phyloP scores from a whole-genome alignment of 64 coral and sea anemone genomes.

The Astreopora myriophthalma region DNA sequence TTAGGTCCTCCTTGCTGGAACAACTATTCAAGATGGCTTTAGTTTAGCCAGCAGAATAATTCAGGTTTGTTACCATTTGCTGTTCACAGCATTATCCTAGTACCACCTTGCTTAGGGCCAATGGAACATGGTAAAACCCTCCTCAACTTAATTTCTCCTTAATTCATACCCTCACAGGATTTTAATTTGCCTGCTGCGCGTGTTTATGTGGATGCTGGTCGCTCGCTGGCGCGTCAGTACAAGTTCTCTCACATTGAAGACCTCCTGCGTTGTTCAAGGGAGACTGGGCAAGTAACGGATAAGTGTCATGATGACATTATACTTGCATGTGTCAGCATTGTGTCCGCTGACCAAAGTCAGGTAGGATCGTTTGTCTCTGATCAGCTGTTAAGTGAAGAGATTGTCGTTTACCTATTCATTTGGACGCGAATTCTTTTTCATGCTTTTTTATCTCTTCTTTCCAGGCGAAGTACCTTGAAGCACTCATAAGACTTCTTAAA shows the following conservation, averaged over 20 bases:
- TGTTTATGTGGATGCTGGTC: slow-evolving; percentile 86
- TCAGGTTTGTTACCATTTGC: slow-evolving; percentile 64
- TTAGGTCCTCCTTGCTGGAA: slow-evolving; percentile 85
- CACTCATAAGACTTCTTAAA: slow-evolving; percentile 83
- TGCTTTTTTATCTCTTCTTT: not conserved
- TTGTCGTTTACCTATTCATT: not conserved
- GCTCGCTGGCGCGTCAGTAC: slow-evolving; percentile 90
- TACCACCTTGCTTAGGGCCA: not conserved
- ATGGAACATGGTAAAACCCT: not conserved
- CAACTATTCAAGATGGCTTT: slow-evolving; percentile 86
- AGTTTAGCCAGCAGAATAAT: slow-evolving; percentile 90
- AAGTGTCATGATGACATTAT: slow-evolving; percentile 96
- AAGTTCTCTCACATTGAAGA: slow-evolving; percentile 88
- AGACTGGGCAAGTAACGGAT: slow-evolving; percentile 84
- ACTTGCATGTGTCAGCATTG: slow-evolving; percentile 83
- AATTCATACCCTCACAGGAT: slow-evolving; percentile 51
- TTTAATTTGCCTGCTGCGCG: slow-evolving; percentile 85
- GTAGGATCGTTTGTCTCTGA: slow-evolving; percentile 6
- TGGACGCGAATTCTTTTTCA: not conserved
- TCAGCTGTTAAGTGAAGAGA: not conserved
- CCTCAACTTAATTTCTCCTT: not conserved
- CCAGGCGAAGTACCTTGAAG: slow-evolving; percentile 90
- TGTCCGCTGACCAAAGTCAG: slow-evolving; percentile 90
- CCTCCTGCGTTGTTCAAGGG: slow-evolving; percentile 71
- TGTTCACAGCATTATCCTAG: not conserved